phyloP scores from a whole-genome alignment of 2,113 vertebrate genomes.

The Vombatus ursinus region DNA sequence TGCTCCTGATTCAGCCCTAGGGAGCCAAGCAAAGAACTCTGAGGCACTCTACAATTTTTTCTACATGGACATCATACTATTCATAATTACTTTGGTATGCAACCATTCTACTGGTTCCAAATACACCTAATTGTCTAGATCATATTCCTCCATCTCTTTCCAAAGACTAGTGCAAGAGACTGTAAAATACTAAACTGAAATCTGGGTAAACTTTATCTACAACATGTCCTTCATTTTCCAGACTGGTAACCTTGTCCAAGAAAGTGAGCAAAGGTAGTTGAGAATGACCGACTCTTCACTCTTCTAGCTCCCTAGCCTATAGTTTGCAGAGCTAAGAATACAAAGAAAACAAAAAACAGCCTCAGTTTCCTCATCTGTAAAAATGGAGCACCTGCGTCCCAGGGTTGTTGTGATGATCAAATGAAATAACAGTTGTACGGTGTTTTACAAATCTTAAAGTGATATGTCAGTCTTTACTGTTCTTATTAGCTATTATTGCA shows the following conservation, averaged over 20 bases:
- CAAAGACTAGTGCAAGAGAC: not conserved
- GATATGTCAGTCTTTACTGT: not conserved
- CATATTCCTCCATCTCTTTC: not conserved
- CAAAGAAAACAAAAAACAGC: not conserved
- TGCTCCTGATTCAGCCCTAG: not conserved
- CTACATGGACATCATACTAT: too few relatives aligned
- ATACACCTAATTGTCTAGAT: not conserved
- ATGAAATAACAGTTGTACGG: not conserved
- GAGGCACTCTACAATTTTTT: not conserved
- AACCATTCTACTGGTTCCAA: not conserved
- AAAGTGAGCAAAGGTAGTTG: not conserved
- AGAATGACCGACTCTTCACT: not conserved
- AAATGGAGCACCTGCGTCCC: not conserved
- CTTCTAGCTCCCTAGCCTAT: not conserved
- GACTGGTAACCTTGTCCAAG: not conserved
- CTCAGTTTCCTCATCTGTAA: not conserved
- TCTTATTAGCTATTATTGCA: not conserved
- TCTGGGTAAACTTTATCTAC: not conserved
- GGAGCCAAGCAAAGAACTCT: not conserved
- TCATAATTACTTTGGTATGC: not conserved
- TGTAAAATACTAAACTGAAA: not conserved
- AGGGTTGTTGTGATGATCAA: too few relatives aligned
- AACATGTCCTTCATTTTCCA: not conserved
- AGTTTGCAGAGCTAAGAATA: not conserved
- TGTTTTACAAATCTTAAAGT: not conserved